Conservation (phyloP, 1,140 invertebrate species). For the Liolophura sinensis region DNA sequence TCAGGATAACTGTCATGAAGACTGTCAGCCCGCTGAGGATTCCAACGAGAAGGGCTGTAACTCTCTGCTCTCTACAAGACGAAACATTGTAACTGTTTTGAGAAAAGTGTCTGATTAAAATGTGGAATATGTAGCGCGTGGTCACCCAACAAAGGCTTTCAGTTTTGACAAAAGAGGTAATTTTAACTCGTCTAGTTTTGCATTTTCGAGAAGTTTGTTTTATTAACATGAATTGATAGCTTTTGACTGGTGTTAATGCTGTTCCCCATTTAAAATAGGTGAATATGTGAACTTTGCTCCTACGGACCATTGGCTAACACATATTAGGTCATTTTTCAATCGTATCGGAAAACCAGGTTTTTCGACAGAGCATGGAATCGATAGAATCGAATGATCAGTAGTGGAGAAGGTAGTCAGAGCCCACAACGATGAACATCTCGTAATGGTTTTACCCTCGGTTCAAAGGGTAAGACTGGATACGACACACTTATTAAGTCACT, state of each 20-base stretch:
- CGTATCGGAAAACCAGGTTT: no score
- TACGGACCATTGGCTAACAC: not conserved
- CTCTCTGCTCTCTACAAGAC: constrained; percentile 82
- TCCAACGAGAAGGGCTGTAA: constrained; percentile 93
- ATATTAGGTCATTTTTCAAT: not conserved
- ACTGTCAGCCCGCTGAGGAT: constrained; percentile 92
- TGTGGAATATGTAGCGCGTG: constrained; percentile 46
- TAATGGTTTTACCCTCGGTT: not conserved
- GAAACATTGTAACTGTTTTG: constrained; percentile 3
- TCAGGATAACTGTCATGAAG: constrained; percentile 83
- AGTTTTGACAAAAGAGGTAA: constrained; percentile 75
- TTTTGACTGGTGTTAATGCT: no score
- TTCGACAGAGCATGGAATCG: no score
- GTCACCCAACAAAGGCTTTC: not conserved
- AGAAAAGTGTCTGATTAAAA: constrained; percentile 59
- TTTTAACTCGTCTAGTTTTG: constrained; percentile 87
- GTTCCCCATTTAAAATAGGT: no score
- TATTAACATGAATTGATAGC: not conserved
- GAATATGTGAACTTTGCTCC: not conserved
- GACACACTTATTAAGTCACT: not conserved
- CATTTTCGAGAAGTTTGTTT: not conserved
- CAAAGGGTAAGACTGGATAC: not conserved
- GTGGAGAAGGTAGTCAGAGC: not conserved
- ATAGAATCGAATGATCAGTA: not conserved
- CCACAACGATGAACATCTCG: not conserved